These are phyloP conservation scores for Macaria liturata DNA, from an alignment of 2,888 invertebrate genomes.

Conservation along the genomic window DNA sequence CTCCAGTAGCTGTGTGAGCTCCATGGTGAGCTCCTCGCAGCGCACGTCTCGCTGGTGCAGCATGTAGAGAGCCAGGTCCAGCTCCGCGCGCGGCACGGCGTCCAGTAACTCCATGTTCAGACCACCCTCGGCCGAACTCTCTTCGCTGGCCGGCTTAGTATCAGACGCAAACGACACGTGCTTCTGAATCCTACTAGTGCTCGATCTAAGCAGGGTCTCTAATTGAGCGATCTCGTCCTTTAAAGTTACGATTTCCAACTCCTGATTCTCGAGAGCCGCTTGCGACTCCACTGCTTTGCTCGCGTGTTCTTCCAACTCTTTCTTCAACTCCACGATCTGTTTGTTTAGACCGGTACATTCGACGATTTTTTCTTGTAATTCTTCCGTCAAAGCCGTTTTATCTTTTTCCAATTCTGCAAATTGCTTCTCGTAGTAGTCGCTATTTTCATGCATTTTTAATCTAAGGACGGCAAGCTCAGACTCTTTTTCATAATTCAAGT, in stretches of 20 bases:
- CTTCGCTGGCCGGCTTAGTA: conserved; percentile 61
- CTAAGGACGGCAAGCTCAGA: conserved; percentile 80
- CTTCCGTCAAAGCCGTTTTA: conserved; percentile 55
- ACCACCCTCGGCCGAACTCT: conserved; percentile 36
- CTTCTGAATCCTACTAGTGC: conserved; percentile 67
- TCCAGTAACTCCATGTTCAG: conserved; percentile 62
- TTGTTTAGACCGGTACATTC: conserved; percentile 77
- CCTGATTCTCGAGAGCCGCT: conserved; percentile 86
- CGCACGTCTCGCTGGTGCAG: conserved; percentile 93
- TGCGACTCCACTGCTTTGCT: conserved; percentile 83
- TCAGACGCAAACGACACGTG: conserved; percentile 76
- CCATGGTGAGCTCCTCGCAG: conserved; percentile 93
- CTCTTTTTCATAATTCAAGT: conserved; percentile 78
- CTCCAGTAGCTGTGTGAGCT: conserved; percentile 91
- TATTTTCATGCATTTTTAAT: conserved; percentile 78
- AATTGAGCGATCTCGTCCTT: conserved; percentile 85
- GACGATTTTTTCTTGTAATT: conserved; percentile 67
- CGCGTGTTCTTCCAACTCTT: conserved; percentile 79
- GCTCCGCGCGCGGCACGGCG: conserved; percentile 84
- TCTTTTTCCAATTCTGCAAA: conserved; percentile 55
- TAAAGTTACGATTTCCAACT: conserved; percentile 88
- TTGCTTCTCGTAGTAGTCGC: conserved; percentile 54
- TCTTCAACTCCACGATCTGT: conserved; percentile 79
- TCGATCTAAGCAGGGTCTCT: conserved; percentile 54
- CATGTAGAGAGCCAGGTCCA: conserved; percentile 92